phyloP scores from a whole-genome alignment of 2,797 vertebrate species.

The Lutjanus campechanus region DNA sequence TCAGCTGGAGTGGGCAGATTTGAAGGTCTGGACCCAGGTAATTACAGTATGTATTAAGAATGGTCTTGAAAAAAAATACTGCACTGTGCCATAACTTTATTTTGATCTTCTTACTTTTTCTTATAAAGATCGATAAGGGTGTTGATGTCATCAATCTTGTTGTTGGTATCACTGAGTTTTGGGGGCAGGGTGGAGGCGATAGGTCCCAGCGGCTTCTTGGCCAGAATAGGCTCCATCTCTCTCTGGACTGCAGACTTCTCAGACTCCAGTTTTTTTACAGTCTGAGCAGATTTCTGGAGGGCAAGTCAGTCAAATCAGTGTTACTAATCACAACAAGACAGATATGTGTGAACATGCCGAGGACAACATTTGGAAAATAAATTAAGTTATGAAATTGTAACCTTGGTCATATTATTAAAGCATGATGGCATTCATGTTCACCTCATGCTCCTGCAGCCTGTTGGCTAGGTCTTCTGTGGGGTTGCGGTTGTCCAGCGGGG shows the following conservation, averaged over 20 bases:
- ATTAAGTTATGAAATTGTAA: not conserved
- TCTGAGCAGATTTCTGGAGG: constrained; percentile 82
- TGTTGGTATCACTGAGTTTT: constrained; percentile 86
- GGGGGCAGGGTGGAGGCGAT: constrained; percentile 84
- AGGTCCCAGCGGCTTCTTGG: constrained; percentile 84
- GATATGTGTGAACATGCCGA: not conserved
- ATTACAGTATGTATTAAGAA: no score
- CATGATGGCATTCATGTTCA: constrained; percentile 54
- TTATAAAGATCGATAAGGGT: constrained; percentile 87
- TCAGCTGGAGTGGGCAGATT: no score
- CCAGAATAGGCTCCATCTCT: constrained; percentile 88
- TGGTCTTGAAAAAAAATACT: not conserved
- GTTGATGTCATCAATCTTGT: constrained; percentile 87
- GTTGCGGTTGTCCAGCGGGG: constrained; percentile 84
- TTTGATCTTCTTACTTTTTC: constrained; percentile 88
- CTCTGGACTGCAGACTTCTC: constrained; percentile 88
- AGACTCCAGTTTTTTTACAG: constrained; percentile 86
- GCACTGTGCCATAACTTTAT: not conserved
- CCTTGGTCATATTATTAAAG: not conserved
- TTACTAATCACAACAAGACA: not conserved
- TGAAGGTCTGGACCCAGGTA: no score
- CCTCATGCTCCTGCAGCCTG: constrained; percentile 89
- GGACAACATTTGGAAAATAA: not conserved
- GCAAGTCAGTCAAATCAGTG: not conserved
- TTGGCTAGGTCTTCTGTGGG: constrained; percentile 87